Evolutionary conservation across 1,140 invertebrate species (phyloP).

Genomic region (Aphaenogaster ashmeadi): DNA sequence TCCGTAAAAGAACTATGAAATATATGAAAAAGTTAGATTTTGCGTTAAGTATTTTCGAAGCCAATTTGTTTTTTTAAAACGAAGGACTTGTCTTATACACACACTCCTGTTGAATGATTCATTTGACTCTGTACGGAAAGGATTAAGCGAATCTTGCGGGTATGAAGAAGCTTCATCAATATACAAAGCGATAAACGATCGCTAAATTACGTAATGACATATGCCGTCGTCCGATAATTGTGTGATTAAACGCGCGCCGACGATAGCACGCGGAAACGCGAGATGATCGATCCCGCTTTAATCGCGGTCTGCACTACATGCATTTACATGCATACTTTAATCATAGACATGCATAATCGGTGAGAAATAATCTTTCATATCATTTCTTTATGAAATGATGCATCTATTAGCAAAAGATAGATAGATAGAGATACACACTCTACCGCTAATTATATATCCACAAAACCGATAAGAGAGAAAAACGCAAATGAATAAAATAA

Average conservation of each 20-base stretch:
- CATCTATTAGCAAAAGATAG: background rate
- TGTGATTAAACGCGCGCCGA: conserved; percentile 26
- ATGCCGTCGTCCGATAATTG: conserved; percentile 49
- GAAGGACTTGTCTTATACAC: background rate
- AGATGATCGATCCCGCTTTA: conserved; percentile 54
- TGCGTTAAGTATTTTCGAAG: background rate
- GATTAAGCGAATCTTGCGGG: conserved; percentile 12
- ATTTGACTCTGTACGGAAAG: background rate
- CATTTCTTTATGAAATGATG: conserved; percentile 10
- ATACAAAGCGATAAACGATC: conserved; percentile 54
- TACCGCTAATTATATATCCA: background rate
- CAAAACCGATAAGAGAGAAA: background rate
- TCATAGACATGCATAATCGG: conserved; percentile 9
- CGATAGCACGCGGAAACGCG: conserved; percentile 40
- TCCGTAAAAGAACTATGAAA: too few relatives aligned
- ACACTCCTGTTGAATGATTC: background rate
- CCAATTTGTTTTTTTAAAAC: background rate
- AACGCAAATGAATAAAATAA: background rate
- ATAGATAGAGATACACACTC: background rate
- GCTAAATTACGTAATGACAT: conserved; percentile 45
- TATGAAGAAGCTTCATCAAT: conserved; percentile 28
- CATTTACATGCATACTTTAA: conserved; percentile 6
- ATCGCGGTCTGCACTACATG: conserved; percentile 19
- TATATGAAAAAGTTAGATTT: too few relatives aligned
- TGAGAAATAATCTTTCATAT: conserved; percentile 7